Evolutionary conservation across 2,797 vertebrate genomes (phyloP).

Genomic region (Tarsius wallacei): DNA sequence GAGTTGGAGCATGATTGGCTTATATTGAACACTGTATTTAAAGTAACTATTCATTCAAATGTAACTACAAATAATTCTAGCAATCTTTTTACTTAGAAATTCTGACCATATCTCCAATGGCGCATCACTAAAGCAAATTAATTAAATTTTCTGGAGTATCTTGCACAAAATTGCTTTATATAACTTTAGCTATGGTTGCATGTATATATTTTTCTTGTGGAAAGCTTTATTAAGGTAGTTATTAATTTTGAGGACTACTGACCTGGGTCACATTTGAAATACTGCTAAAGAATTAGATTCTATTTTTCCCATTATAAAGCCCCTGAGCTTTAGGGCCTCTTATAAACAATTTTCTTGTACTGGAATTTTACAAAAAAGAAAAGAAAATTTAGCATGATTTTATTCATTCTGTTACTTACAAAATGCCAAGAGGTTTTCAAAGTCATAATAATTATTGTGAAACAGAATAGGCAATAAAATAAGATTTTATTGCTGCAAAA

Average conservation of each 20-base stretch:
- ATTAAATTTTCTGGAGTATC: neutral
- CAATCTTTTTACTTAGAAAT: neutral
- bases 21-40: neutral
- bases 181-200: neutral
- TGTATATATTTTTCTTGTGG: neutral
- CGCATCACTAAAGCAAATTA: neutral
- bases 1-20: neutral
- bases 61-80: neutral
- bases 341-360: slow-evolving; percentile 28
- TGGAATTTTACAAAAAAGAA: slow-evolving; percentile 68
- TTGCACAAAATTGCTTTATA: neutral
- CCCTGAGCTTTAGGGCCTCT: neutral
- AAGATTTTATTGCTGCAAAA: slow-evolving; percentile 41
- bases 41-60: neutral
- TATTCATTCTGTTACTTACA: slow-evolving; percentile 51
- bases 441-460: slow-evolving; percentile 70
- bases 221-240: neutral
- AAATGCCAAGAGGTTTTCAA: slow-evolving; percentile 62
- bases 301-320: slow-evolving; percentile 22
- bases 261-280: neutral
- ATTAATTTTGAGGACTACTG: neutral
- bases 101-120: neutral
- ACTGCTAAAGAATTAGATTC: neutral
- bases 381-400: slow-evolving; percentile 39
- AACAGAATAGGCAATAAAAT: slow-evolving; percentile 57